Percentiles rank a stretch among this genome's conserved stretches.
phyloP scores from a whole-genome alignment of 2,113 vertebrate genomes.

The Xiphophorus maculatus region DNA sequence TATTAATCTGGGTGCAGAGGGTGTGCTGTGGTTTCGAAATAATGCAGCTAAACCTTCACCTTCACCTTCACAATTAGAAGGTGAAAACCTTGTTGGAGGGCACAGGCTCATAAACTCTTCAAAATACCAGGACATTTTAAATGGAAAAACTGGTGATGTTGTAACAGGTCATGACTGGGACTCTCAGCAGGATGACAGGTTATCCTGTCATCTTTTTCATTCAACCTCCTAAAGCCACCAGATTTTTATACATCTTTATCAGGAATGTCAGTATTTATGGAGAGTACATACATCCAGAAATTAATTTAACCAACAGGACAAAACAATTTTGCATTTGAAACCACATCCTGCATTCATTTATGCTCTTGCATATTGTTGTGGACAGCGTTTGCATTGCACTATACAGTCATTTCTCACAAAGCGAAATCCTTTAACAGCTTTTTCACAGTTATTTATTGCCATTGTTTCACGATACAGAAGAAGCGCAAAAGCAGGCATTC shows the following conservation, averaged over 20 bases:
- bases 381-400: too few species aligned
- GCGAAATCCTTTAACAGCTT: slow-evolving; percentile 25
- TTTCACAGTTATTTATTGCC: slow-evolving; percentile 23
- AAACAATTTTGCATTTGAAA: neutral
- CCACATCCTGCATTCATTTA: neutral
- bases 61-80: too few species aligned
- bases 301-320: neutral
- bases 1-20: slow-evolving; percentile 44
- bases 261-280: neutral
- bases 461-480: slow-evolving; percentile 1
- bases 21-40: neutral
- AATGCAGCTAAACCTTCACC: too few species aligned
- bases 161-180: too few species aligned
- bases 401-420: too few species aligned
- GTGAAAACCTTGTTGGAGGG: too few species aligned
- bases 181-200: neutral
- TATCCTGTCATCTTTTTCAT: neutral
- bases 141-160: too few species aligned
- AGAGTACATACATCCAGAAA: neutral
- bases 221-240: too few species aligned
- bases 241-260: neutral
- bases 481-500: neutral
- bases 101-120: too few species aligned
- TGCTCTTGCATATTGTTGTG: neutral
- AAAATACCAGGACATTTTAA: too few species aligned